Percentiles rank a stretch among this genome's conserved stretches.
These are phyloP conservation scores for Pseudocheirus occidentalis DNA, from an alignment of 2,797 vertebrate genomes.

Conservation along the genomic window DNA sequence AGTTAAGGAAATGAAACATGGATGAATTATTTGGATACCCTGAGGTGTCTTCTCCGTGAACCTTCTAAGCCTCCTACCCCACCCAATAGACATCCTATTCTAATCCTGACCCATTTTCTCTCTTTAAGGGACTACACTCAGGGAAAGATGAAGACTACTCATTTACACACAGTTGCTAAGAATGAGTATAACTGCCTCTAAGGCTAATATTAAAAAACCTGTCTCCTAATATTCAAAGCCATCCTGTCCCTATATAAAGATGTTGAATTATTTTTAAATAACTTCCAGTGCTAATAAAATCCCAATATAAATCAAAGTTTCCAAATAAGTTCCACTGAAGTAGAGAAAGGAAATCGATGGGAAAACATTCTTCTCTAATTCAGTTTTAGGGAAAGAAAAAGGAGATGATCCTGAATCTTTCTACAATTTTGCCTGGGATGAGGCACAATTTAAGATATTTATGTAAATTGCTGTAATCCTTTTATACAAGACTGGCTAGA, in stretches of 20 bases:
- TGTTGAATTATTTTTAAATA: background rate
- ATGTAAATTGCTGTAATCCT: background rate
- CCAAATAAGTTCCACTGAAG: background rate
- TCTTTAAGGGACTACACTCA: background rate
- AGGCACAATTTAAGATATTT: background rate
- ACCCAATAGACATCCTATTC: background rate
- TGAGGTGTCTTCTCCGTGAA: background rate
- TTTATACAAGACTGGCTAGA: background rate
- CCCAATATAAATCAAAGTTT: background rate
- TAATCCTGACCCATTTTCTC: background rate
- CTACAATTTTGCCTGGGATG: background rate
- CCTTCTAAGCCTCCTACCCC: background rate
- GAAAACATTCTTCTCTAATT: background rate
- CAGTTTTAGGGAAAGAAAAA: background rate
- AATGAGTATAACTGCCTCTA: background rate
- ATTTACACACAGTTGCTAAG: background rate
- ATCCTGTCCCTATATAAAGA: background rate
- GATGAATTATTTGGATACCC: background rate
- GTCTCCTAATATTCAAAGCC: background rate
- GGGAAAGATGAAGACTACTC: background rate
- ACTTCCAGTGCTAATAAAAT: background rate
- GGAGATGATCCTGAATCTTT: background rate
- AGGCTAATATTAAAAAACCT: background rate
- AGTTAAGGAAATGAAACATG: constrained; percentile 33
- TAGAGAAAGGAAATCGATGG: background rate